Percentiles rank a stretch among this genome's conserved stretches.
phyloP scores from a whole-genome alignment of 2,797 vertebrate genomes.

The Lepilemur ruficaudatus region DNA sequence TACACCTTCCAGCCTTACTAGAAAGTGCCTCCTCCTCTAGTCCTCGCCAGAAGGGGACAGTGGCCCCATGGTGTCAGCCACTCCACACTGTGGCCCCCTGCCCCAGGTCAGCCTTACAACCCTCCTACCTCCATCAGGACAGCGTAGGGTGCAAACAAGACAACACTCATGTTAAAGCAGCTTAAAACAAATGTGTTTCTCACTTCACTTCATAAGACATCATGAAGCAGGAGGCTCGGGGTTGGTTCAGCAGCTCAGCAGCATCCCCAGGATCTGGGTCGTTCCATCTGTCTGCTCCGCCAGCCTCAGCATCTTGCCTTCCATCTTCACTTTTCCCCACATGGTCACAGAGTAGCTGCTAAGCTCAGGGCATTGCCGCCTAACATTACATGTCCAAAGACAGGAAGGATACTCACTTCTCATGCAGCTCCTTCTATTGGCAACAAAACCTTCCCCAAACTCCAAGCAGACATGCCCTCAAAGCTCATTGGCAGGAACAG shows the following conservation, averaged over 20 bases:
- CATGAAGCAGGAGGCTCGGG: neutral
- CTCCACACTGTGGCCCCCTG: neutral
- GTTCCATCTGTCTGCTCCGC: neutral
- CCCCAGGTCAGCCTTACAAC: neutral
- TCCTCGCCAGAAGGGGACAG: accelerated
- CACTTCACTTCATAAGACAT: neutral
- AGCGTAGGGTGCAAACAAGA: neutral
- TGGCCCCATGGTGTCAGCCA: neutral
- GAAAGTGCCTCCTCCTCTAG: neutral
- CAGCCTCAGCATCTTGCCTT: neutral
- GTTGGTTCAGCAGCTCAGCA: neutral
- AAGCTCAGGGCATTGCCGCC: too few relatives aligned
- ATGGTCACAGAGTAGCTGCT: neutral
- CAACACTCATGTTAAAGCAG: neutral
- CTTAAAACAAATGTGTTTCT: neutral
- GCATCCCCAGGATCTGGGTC: neutral
- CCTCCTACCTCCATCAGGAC: neutral
- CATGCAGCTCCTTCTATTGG: neutral
- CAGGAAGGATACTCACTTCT: neutral
- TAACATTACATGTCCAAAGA: neutral
- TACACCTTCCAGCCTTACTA: neutral
- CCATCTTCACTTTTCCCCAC: neutral
- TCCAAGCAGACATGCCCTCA: neutral
- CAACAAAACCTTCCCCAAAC: neutral
- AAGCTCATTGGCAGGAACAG: neutral